Evolutionary conservation across 2,888 invertebrate genomes (phyloP).

Genomic region (Drosophila macrothrix): DNA sequence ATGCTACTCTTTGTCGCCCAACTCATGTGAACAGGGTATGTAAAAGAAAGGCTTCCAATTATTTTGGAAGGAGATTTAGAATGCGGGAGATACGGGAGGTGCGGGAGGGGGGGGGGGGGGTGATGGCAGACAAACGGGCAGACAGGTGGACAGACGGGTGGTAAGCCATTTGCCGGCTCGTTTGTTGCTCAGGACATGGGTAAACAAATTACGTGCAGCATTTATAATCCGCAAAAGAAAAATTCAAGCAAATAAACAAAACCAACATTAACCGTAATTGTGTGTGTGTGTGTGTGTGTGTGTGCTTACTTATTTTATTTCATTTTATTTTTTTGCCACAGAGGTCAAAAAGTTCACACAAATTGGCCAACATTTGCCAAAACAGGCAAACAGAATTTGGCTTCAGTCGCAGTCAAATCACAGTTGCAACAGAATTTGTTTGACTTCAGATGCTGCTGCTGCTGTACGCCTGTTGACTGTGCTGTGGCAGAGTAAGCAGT

Average conservation of each 20-base stretch:
- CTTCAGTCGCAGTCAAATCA: constrained; percentile 25
- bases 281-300: background rate
- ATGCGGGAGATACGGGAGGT: background rate
- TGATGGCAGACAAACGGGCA: background rate
- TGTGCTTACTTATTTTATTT: background rate
- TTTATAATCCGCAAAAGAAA: constrained; percentile 53
- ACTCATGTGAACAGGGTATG: constrained; percentile 19
- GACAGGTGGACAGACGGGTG: constrained; percentile 27
- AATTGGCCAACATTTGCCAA: constrained; percentile 22
- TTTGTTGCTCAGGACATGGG: constrained; percentile 57
- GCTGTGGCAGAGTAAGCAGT: background rate
- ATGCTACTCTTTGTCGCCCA: background rate
- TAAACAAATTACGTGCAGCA: constrained; percentile 72
- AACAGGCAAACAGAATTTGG: constrained; percentile 31
- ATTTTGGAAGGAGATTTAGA: constrained; percentile 21
- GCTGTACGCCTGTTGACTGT: constrained; percentile 31
- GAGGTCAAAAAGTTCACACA: constrained; percentile 6
- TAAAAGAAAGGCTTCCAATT: constrained; percentile 36
- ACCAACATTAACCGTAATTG: constrained; percentile 9
- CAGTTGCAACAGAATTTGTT: constrained; percentile 19
- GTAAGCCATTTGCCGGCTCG: constrained; percentile 59
- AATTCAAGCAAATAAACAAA: constrained; percentile 8
- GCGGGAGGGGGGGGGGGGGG: background rate
- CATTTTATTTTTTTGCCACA: background rate
- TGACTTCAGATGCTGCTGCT: constrained; percentile 19